phyloP scores from a whole-genome alignment of 2,113 vertebrate species.

The Labeo rohita region DNA sequence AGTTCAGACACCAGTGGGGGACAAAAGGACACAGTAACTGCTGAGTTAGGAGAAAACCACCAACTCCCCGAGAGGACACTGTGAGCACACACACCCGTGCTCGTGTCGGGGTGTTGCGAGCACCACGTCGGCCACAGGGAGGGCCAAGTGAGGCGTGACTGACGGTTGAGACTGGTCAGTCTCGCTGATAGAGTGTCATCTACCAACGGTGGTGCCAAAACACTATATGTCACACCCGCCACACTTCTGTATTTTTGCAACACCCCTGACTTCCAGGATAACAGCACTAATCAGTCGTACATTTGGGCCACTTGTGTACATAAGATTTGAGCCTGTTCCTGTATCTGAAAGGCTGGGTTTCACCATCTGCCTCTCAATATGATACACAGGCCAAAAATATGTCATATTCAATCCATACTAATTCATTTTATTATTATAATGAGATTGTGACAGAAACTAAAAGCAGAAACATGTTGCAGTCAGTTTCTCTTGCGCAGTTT shows the following conservation, averaged over 20 bases:
- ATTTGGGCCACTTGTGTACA: not conserved
- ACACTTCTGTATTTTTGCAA: constrained; percentile 51
- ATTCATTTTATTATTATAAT: not conserved
- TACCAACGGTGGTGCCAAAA: constrained; percentile 1
- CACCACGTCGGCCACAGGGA: constrained; percentile 25
- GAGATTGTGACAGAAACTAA: not conserved
- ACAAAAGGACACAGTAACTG: constrained; percentile 47
- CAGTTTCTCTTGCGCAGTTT: not conserved
- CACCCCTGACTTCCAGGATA: not conserved
- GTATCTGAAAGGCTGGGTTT: not conserved
- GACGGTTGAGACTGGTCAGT: constrained; percentile 43
- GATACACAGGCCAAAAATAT: not conserved
- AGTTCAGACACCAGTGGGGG: constrained; percentile 48
- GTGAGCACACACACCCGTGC: constrained; percentile 23
- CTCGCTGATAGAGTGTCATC: constrained; percentile 49
- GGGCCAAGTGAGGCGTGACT: constrained; percentile 34
- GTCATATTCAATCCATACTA: not conserved
- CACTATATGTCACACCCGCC: constrained; percentile 35
- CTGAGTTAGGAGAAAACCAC: constrained; percentile 39
- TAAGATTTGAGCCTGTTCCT: not conserved
- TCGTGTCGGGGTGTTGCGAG: not conserved
- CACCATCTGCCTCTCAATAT: not conserved
- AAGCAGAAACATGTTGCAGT: not conserved
- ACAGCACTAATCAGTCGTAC: not conserved
- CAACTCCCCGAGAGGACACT: constrained; percentile 27